phyloP scores from a whole-genome alignment of 2,888 invertebrate species.

The Latheticus oryzae region DNA sequence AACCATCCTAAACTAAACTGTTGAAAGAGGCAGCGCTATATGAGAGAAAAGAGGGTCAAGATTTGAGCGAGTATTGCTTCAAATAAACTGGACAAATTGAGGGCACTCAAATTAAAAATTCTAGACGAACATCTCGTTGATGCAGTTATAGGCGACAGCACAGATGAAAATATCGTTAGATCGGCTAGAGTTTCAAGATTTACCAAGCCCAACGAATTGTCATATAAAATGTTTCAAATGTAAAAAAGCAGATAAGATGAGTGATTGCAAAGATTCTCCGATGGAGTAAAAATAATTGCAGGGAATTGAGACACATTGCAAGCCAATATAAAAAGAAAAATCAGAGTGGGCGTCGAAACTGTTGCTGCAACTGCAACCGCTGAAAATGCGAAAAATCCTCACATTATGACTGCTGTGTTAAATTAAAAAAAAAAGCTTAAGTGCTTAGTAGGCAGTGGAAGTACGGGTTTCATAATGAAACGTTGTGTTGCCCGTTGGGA shows the following conservation, averaged over 20 bases:
- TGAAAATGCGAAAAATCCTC: constrained; percentile 4
- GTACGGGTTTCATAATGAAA: constrained; percentile 5
- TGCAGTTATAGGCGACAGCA: constrained; percentile 43
- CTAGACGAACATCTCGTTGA: constrained; percentile 38
- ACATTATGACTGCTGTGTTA: constrained; percentile 14
- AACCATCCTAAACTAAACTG: too few species aligned
- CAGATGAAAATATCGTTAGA: constrained; percentile 38
- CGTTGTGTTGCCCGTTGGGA: constrained; percentile 2
- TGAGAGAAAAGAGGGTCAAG: constrained; percentile 32
- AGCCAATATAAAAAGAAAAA: constrained; percentile 6
- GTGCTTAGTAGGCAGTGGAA: constrained; percentile 5
- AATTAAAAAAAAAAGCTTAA: constrained; percentile 10
- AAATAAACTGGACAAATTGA: constrained; percentile 41
- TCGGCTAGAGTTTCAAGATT: constrained; percentile 34
- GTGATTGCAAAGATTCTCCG: constrained; percentile 10
- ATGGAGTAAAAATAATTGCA: constrained; percentile 15
- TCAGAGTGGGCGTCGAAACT: neutral
- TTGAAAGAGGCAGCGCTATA: constrained; percentile 39
- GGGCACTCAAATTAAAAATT: constrained; percentile 24
- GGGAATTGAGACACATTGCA: constrained; percentile 4
- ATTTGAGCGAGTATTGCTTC: constrained; percentile 44
- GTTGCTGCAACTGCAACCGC: neutral
- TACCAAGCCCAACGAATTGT: too few species aligned
- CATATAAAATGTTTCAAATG: constrained; percentile 21
- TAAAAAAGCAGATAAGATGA: neutral